Evolutionary conservation across 2,113 vertebrate genomes (phyloP).

Genomic region (Herpetotheres cachinnans): DNA sequence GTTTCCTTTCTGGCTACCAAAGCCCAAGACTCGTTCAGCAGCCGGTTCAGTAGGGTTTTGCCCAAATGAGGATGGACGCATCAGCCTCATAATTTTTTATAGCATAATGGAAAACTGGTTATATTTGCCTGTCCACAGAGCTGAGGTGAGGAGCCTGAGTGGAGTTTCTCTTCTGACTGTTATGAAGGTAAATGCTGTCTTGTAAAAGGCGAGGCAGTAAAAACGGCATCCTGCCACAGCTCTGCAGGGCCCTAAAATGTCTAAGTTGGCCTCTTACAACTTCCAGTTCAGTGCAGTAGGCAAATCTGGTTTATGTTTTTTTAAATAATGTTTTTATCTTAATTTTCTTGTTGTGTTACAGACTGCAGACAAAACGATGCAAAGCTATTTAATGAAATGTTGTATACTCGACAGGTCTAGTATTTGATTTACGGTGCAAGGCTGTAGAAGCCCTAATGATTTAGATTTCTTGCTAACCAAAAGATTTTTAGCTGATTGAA

Average conservation of each 20-base stretch:
- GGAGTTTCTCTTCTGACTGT: not conserved
- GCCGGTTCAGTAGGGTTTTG: not conserved
- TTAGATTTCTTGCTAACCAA: not conserved
- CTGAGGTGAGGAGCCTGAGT: not conserved
- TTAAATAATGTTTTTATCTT: not conserved
- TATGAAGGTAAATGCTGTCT: not conserved
- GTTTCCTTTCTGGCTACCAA: not conserved
- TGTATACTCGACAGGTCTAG: not conserved
- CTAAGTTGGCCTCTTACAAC: not conserved
- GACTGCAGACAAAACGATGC: not conserved
- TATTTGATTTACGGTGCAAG: not conserved
- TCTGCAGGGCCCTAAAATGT: not conserved
- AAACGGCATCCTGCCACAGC: not conserved
- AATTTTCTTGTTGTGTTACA: not conserved
- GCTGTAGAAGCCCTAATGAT: not conserved
- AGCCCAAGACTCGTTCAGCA: not conserved
- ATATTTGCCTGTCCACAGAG: not conserved
- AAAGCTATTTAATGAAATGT: not conserved
- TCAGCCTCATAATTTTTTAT: not conserved
- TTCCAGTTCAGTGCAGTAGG: not conserved
- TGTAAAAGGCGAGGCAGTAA: slow-evolving; percentile 28
- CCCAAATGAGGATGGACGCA: not conserved
- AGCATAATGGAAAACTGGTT: not conserved
- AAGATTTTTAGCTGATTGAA: not conserved
- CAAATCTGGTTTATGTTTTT: not conserved